Evolutionary conservation across 2,113 vertebrate species (phyloP).

Genomic region (Puntigrus tetrazona): DNA sequence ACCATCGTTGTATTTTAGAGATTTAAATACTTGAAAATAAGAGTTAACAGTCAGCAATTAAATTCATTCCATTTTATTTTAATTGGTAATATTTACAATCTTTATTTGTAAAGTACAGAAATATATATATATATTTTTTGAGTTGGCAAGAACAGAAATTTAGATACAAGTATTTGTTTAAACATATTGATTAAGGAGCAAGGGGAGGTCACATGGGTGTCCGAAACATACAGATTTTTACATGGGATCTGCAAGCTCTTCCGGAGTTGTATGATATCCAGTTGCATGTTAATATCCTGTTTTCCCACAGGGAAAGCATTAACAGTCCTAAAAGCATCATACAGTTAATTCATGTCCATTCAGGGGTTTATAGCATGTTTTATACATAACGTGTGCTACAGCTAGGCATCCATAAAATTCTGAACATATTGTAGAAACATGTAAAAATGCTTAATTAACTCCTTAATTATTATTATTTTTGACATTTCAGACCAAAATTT

Average conservation of each 20-base stretch:
- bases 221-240: neutral
- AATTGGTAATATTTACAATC: neutral
- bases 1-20: neutral
- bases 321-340: neutral
- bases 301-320: neutral
- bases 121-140: no score
- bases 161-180: neutral
- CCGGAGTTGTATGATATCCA: neutral
- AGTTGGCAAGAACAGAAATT: slow-evolving; percentile 17
- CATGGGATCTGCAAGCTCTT: neutral
- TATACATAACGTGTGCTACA: neutral
- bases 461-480: neutral
- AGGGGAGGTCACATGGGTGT: slow-evolving; percentile 5
- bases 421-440: neutral
- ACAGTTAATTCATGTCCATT: neutral
- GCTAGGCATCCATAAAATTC: neutral
- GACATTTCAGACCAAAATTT: neutral
- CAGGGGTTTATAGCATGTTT: neutral
- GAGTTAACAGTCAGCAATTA: neutral
- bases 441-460: neutral
- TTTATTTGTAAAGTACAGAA: slow-evolving; percentile 8
- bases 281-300: neutral
- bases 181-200: neutral
- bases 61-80: neutral
- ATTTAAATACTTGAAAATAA: neutral